Evolutionary conservation across 2,888 invertebrate genomes (phyloP).

Genomic region (Chrysotoxum bicinctum): DNA sequence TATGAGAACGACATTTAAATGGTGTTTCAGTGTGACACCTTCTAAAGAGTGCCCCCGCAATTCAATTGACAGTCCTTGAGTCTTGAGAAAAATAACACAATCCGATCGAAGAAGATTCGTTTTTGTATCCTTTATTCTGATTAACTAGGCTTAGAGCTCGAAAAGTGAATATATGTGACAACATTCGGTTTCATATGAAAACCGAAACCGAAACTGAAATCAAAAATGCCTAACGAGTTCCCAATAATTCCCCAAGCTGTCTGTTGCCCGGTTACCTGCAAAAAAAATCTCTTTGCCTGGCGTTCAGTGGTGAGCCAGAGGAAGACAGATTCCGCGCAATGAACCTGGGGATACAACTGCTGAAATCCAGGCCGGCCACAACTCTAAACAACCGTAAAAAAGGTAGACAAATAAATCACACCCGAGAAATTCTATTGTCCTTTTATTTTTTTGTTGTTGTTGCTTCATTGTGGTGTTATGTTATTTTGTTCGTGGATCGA

Average conservation of each 20-base stretch:
- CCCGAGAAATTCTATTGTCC: conserved; percentile 72
- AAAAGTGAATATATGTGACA: conserved; percentile 15
- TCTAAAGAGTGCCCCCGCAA: conserved; percentile 33
- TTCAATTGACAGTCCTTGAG: conserved; percentile 50
- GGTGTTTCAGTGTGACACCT: conserved; percentile 64
- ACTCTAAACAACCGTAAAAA: conserved; percentile 67
- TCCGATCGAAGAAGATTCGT: conserved; percentile 33
- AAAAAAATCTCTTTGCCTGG: background rate
- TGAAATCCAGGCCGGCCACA: conserved; percentile 45
- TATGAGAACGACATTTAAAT: conserved; percentile 56
- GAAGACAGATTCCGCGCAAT: conserved; percentile 19
- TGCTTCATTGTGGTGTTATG: conserved; percentile 57
- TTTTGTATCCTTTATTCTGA: conserved; percentile 44
- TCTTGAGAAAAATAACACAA: background rate
- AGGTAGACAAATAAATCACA: conserved; percentile 73
- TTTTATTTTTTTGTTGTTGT: conserved; percentile 36
- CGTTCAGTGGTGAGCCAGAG: background rate
- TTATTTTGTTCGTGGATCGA: conserved; percentile 71
- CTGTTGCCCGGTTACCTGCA: conserved; percentile 22
- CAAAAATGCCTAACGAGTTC: conserved; percentile 71
- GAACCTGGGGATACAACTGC: conserved; percentile 27
- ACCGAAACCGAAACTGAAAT: conserved; percentile 58
- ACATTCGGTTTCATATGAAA: conserved; percentile 59
- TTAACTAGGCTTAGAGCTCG: conserved; percentile 15
- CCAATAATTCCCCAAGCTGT: conserved; percentile 57